Conservation (phyloP, 2,797 vertebrate species). For the Apogon hyalosoma region DNA sequence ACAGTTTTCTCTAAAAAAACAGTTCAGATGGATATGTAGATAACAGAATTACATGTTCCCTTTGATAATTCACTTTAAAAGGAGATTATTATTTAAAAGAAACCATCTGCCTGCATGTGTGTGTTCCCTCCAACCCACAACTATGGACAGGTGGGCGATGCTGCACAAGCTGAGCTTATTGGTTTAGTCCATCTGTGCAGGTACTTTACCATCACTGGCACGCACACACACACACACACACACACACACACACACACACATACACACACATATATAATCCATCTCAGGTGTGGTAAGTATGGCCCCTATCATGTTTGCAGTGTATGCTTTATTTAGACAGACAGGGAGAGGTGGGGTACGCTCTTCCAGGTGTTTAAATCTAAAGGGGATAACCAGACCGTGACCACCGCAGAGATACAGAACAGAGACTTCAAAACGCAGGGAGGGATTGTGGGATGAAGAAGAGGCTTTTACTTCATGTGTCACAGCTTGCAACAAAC, state of each 20-base stretch:
- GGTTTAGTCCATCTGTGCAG: slow-evolving; percentile 43
- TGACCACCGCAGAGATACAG: slow-evolving; percentile 39
- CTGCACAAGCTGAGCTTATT: slow-evolving; percentile 28
- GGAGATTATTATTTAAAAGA: slow-evolving; percentile 13
- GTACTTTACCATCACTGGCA: slow-evolving; percentile 32
- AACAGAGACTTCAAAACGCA: slow-evolving; percentile 34
- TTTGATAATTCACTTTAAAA: neutral
- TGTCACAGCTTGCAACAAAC: slow-evolving; percentile 50
- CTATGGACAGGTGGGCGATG: slow-evolving; percentile 48
- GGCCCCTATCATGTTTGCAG: slow-evolving; percentile 11
- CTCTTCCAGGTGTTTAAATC: slow-evolving; percentile 61
- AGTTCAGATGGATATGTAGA: too few relatives aligned
- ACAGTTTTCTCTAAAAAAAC: too few relatives aligned
- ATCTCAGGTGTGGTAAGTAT: slow-evolving; percentile 1
- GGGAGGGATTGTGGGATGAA: slow-evolving; percentile 11
- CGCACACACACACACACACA: slow-evolving; percentile 5
- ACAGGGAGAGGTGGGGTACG: neutral
- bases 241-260: neutral
- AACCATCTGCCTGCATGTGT: slow-evolving; percentile 8
- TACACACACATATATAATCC: slow-evolving; percentile 5
- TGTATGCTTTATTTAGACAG: slow-evolving; percentile 12
- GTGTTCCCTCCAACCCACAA: slow-evolving; percentile 38
- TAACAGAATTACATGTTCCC: neutral
- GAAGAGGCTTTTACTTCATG: slow-evolving; percentile 19
- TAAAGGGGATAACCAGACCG: slow-evolving; percentile 58